phyloP scores from a whole-genome alignment of 2,113 vertebrate species.

The Hemichromis elongatus region DNA sequence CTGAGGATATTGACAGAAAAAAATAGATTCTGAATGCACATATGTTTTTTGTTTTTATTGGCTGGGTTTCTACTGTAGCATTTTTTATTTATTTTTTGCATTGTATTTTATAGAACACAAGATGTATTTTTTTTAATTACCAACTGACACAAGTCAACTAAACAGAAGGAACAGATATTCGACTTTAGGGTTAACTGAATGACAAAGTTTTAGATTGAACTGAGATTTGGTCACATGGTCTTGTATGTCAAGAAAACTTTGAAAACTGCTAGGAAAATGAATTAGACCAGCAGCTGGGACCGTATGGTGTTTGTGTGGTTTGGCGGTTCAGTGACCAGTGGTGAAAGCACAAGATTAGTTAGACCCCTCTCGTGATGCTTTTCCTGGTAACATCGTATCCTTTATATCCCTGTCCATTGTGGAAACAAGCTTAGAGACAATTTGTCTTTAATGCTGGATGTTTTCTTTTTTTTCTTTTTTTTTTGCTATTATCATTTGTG shows the following conservation, averaged over 20 bases:
- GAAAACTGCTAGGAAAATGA: constrained; percentile 50
- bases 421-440: constrained; percentile 2
- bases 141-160: background rate
- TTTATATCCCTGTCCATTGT: background rate
- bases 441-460: constrained; percentile 31
- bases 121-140: background rate
- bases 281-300: constrained; percentile 28
- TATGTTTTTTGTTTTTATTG: background rate
- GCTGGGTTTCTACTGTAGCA: background rate
- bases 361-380: constrained; percentile 47
- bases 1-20: background rate
- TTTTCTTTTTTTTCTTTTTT: background rate
- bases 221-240: background rate
- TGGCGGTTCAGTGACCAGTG: constrained; percentile 48
- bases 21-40: background rate
- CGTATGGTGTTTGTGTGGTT: constrained; percentile 57
- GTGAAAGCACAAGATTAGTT: constrained; percentile 40
- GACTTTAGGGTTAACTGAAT: background rate
- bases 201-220: background rate
- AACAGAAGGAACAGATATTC: background rate
- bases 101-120: background rate
- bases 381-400: background rate
- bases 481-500: constrained; percentile 14
- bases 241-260: constrained; percentile 29
- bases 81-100: background rate